Base-by-base conservation (phyloP, 2,113 vertebrate species). In the Ammodytes dubius region DNA sequence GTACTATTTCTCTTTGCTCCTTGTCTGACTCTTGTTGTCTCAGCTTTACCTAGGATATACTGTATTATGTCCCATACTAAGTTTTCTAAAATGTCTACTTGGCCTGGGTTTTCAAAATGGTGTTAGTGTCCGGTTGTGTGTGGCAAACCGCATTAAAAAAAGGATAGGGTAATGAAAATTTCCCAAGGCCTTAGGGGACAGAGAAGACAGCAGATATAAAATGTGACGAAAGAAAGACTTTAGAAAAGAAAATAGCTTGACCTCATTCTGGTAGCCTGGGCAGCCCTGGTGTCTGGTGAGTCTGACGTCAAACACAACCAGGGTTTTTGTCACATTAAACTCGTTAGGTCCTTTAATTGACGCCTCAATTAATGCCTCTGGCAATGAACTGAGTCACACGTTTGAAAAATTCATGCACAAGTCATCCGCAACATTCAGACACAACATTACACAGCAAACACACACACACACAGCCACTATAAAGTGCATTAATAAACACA, bases 321-420 rank as follows among this genome's bases (percentile, higher is more conserved):
- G 70, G 79, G 77, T 89, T 88, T 92, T 90, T 86, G 83, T 91
- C 89, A 93, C 92, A 94, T 95, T 93, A 92, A 86, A 90, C 90
- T 91, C 88, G 82, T 94, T 94, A 94, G 88, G 73, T 86, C 52
- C 58, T 76, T 87, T 95, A 93, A 94, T 89, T 93, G 85, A 93
- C 86, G 89, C 84, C 79, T 85, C 86, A 90, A 83, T 91, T 91
- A 91, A 85, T 17, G 81, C 90, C 88, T 78, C 83, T 66, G 85
- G 93, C 84, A 68, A 69, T 50, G 49, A 65, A 83, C 74, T 88
- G 85, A 91, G 56, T 93, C 91, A 89, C 42, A 27, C 85, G 81
- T 87, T 79, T 86, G 70, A 57, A 15, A 87, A 68, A 54, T 70
- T 63, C 37, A 80, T 19, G 14, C 79, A 83, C 37, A 61, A 67